phyloP scores from a whole-genome alignment of 2,113 vertebrate species.

The Callionymus lyra region DNA sequence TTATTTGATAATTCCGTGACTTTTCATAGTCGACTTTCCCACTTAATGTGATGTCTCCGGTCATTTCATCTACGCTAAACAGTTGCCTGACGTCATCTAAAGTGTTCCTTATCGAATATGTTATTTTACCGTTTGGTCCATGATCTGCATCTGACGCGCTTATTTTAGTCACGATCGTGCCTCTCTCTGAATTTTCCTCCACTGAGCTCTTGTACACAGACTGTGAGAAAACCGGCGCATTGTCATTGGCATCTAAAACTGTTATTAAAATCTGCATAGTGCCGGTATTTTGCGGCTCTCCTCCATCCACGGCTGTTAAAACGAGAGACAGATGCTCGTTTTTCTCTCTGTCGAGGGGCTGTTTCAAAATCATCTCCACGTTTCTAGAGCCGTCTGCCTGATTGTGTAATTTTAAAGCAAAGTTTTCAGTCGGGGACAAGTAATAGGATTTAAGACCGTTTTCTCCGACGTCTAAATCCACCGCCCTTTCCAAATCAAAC shows the following conservation, averaged over 20 bases:
- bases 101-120: slow-evolving; percentile 56
- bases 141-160: slow-evolving; percentile 62
- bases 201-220: slow-evolving; percentile 43
- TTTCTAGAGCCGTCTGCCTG: slow-evolving; percentile 23
- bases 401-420: slow-evolving; percentile 34
- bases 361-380: slow-evolving; percentile 38
- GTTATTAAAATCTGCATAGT: slow-evolving; percentile 20
- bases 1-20: slow-evolving; percentile 44
- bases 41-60: slow-evolving; percentile 52
- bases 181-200: slow-evolving; percentile 36
- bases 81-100: slow-evolving; percentile 26
- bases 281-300: slow-evolving; percentile 20
- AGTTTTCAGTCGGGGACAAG: slow-evolving; percentile 43
- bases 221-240: slow-evolving; percentile 45
- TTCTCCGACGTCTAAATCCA: slow-evolving; percentile 60
- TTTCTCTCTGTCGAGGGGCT: slow-evolving; percentile 33
- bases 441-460: slow-evolving; percentile 61
- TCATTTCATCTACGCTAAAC: slow-evolving; percentile 54
- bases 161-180: slow-evolving; percentile 30
- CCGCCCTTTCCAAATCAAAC: slow-evolving; percentile 57
- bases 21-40: slow-evolving; percentile 67
- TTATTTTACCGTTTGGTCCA: slow-evolving; percentile 54
- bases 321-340: slow-evolving; percentile 15
- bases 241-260: slow-evolving; percentile 40
- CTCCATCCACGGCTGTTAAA: slow-evolving; percentile 29